A percentile compares a stretch with the other conserved stretches of the same genome.
These are phyloP conservation scores for Tipula confusa DNA, from an alignment of 2,888 invertebrate genomes.

Conservation along the genomic window DNA sequence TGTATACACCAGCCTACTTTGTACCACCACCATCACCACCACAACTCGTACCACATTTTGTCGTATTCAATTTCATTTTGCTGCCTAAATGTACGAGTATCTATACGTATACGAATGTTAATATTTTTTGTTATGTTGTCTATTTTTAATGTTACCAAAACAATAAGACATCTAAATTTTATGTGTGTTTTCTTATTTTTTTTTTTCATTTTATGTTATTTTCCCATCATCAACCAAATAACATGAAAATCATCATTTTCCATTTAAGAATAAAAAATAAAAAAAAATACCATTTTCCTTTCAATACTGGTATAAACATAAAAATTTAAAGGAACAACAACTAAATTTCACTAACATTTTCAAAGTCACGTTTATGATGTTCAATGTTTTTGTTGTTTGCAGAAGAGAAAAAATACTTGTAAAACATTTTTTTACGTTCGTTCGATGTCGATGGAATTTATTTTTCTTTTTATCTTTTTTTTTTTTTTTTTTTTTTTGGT, in stretches of 20 bases:
- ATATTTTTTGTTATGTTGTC: conserved; percentile 16
- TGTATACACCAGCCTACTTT: no score
- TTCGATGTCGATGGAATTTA: no score
- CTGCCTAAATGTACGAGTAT: not conserved
- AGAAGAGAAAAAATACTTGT: not conserved
- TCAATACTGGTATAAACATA: conserved; percentile 25
- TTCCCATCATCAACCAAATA: conserved; percentile 25
- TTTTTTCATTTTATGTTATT: not conserved
- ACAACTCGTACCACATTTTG: not conserved
- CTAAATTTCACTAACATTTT: not conserved
- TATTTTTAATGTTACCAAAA: conserved; percentile 25
- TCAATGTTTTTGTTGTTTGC: not conserved
- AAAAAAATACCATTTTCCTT: not conserved
- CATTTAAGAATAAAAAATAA: not conserved
- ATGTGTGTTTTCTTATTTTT: conserved; percentile 5
- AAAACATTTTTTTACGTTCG: not conserved
- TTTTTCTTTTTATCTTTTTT: no score
- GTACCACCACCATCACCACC: no score
- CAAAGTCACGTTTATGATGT: conserved; percentile 16
- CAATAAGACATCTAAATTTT: conserved; percentile 5
- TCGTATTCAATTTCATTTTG: not conserved
- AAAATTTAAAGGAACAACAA: not conserved
- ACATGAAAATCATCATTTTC: conserved; percentile 12
- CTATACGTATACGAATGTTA: not conserved
- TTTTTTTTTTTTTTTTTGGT: no score